phyloP scores from a whole-genome alignment of 35 echinoderm and acorn worm species.

The Apostichopus japonicus region DNA sequence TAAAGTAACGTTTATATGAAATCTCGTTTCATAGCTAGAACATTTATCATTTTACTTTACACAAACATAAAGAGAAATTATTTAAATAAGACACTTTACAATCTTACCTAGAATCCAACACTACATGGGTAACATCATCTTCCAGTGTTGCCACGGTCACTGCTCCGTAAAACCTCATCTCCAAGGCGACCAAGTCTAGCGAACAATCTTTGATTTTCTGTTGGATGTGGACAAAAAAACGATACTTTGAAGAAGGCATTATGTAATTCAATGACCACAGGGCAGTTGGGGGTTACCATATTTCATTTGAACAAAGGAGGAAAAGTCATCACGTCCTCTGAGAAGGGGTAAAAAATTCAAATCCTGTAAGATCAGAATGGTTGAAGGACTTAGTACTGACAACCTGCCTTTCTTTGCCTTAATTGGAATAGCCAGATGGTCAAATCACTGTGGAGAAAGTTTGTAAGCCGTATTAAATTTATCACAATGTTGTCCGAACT shows the following conservation, averaged over 20 bases:
- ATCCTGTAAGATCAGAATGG: not conserved
- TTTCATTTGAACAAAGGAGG: too few species aligned
- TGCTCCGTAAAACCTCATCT: slow-evolving; percentile 93
- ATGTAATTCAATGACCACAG: too few species aligned
- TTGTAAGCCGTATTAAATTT: too few species aligned
- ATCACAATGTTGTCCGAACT: too few species aligned
- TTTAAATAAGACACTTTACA: not conserved
- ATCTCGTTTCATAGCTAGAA: not conserved
- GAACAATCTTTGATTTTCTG: slow-evolving; percentile 88
- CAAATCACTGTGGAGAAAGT: too few species aligned
- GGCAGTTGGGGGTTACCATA: too few species aligned
- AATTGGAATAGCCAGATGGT: too few species aligned
- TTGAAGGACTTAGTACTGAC: too few species aligned
- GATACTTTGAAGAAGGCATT: not conserved
- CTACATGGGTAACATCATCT: slow-evolving; percentile 78
- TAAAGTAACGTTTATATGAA: not conserved
- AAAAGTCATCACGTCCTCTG: not conserved
- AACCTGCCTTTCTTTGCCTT: too few species aligned
- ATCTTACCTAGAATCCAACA: slow-evolving; percentile 81
- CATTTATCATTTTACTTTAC: not conserved
- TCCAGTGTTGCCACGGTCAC: slow-evolving; percentile 37
- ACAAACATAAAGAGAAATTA: not conserved
- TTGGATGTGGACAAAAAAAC: not conserved
- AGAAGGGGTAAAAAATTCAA: not conserved
- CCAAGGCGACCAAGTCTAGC: slow-evolving; percentile 88